Conservation (phyloP, 1,140 invertebrate genomes). For the Himalopsyche phryganea region DNA sequence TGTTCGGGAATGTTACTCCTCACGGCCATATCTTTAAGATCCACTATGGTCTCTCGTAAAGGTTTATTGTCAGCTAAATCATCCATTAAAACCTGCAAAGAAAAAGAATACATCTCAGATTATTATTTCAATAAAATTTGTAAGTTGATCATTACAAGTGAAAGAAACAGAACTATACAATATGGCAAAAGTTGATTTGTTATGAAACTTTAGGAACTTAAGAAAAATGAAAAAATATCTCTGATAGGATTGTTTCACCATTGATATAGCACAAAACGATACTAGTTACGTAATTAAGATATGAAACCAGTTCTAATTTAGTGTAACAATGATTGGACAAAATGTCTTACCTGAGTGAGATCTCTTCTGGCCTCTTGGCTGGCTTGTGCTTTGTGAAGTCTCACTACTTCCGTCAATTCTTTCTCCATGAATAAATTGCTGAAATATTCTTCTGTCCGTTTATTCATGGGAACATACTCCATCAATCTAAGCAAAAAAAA, state of each 20-base stretch:
- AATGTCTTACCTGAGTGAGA: conserved; percentile 25
- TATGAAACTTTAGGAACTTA: conserved; percentile 18
- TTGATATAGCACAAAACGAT: conserved; percentile 21
- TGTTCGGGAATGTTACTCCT: conserved; percentile 82
- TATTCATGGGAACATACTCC: conserved; percentile 91
- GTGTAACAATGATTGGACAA: background rate
- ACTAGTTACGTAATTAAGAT: conserved; percentile 5
- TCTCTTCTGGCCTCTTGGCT: conserved; percentile 82
- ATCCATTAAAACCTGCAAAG: conserved; percentile 61
- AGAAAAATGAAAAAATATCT: background rate
- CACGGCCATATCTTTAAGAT: conserved; percentile 81
- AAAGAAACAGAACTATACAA: too few relatives aligned
- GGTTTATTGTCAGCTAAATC: conserved; percentile 79
- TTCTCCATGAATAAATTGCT: conserved; percentile 79
- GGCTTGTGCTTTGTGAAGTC: conserved; percentile 85
- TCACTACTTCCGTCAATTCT: conserved; percentile 82
- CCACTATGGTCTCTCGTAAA: conserved; percentile 74
- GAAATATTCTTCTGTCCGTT: conserved; percentile 86
- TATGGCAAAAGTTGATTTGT: background rate
- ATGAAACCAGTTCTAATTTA: conserved; percentile 13
- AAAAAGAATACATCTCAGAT: conserved; percentile 7
- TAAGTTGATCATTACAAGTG: too few relatives aligned
- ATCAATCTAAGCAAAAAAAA: conserved; percentile 61
- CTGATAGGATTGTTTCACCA: conserved; percentile 9
- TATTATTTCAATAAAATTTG: too few relatives aligned